Evolutionary conservation across 2,888 invertebrate species (phyloP).

Genomic region (Tineola bisselliella): DNA sequence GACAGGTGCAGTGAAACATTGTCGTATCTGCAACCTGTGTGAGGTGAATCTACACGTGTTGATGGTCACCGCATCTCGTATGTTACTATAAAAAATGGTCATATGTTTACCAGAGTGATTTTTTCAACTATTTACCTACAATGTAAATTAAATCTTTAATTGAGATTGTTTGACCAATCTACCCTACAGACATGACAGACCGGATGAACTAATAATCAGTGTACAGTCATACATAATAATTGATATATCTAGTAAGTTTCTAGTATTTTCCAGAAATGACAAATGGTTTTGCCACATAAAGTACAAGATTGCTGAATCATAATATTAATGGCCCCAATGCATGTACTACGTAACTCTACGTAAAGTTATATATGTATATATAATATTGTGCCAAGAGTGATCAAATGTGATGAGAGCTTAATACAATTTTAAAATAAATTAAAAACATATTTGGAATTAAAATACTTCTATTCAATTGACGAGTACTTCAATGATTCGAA

Average conservation of each 20-base stretch:
- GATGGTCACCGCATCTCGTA: not conserved
- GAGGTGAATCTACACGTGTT: not conserved
- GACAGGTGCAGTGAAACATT: conserved; percentile 1
- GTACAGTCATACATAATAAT: not conserved
- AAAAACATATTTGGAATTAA: too few relatives aligned
- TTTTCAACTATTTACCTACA: not conserved
- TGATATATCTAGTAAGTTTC: not conserved
- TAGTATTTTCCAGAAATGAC: not conserved
- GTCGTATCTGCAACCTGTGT: conserved; percentile 8
- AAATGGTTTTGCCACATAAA: not conserved
- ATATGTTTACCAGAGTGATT: not conserved
- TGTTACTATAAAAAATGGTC: not conserved
- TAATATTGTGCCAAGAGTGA: too few relatives aligned
- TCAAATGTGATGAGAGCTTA: too few relatives aligned
- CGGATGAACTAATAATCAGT: not conserved
- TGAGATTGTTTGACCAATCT: not conserved
- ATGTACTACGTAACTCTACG: too few relatives aligned
- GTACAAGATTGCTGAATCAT: too few relatives aligned
- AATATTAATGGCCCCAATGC: too few relatives aligned
- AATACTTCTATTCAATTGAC: too few relatives aligned
- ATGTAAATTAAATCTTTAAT: not conserved
- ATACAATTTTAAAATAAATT: too few relatives aligned
- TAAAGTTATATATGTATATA: too few relatives aligned
- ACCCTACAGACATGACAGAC: not conserved
- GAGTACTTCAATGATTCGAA: too few relatives aligned